Evolutionary conservation across 2,113 vertebrate genomes (phyloP), one percentile per base, ranked within the genome.

Genomic region (Ictidomys tridecemlineatus): DNA sequence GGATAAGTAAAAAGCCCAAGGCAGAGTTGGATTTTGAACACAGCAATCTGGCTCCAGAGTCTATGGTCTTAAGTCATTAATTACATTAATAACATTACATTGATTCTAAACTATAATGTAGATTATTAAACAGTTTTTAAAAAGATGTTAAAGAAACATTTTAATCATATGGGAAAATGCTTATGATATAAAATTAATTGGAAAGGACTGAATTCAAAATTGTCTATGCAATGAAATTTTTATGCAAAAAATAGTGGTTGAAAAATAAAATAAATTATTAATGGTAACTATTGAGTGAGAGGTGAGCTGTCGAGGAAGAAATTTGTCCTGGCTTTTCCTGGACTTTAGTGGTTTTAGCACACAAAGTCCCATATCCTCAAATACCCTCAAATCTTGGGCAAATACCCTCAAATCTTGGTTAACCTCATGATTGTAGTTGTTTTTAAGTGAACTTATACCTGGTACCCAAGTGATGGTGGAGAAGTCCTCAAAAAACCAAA

Each of bases 201-300:
- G n/a, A 79, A 93, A 94, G 37, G 90, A 61, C n/a, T 26, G 51
- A 95, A 92, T 86, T 95, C 51, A 94, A 95, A 95, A 78, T 96
- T 78, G 56, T 51, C 34, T 79, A 51, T 88, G 9, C 74, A 74
- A 91, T 83, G 89, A 39, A 78, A 85, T 85, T 22, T 85, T 30
- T 63, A 86, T 74, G 18, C 37, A 79, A 91, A 65, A 86, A 85
- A 48, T 70, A 79, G 45, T 74, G 42, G 74, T 48, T 93, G 34
- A 95, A 51, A 90, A 88, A 79, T 34, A 69, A 45, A 77, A 24
- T 80, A 91, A 70, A 63, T 94, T 83, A 56, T 84, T 85, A 63
- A 51, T 65, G 73, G 42, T 67, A 73, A 72, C 48, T 92, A 65
- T 67, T 67, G 8, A 63, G 30, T 84, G 67, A 93, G n/a, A 85